A percentile compares a stretch with the other conserved stretches of the same genome.
Evolutionary conservation across 2,888 invertebrate genomes (phyloP).

Genomic region (Hermaeophaga mercurialis): DNA sequence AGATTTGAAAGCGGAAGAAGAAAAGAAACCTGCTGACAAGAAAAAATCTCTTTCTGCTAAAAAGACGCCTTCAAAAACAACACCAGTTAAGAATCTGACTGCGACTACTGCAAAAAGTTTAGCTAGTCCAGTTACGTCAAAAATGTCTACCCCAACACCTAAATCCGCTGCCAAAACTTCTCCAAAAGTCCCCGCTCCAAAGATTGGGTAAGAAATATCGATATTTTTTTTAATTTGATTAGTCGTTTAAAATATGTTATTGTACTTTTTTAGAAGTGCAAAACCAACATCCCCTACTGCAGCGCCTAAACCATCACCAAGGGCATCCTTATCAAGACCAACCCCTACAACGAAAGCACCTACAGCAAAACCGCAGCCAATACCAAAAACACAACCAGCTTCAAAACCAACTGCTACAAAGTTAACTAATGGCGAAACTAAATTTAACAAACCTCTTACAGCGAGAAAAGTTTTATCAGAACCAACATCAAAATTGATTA

Average conservation of each 20-base stretch:
- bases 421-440: conserved; percentile 63
- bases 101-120: neutral
- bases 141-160: too few relatives aligned
- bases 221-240: too few relatives aligned
- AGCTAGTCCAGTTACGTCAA: too few relatives aligned
- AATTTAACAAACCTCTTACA: conserved; percentile 45
- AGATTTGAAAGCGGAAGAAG: conserved; percentile 28
- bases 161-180: conserved; percentile 2
- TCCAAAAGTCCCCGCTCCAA: conserved; percentile 23
- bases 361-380: too few relatives aligned
- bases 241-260: too few relatives aligned
- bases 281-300: conserved; percentile 34
- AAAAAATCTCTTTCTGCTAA: conserved; percentile 27
- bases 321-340: conserved; percentile 30
- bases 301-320: conserved; percentile 18
- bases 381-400: conserved; percentile 35
- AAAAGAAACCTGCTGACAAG: conserved; percentile 35
- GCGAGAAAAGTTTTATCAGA: conserved; percentile 32
- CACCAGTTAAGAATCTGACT: neutral
- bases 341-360: conserved; percentile 33
- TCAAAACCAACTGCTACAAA: conserved; percentile 55
- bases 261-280: too few relatives aligned
- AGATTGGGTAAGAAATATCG: conserved; percentile 7
- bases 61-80: neutral
- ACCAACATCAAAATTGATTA: conserved; percentile 18